Evolutionary conservation across 2,797 vertebrate genomes (phyloP).

Genomic region (Silurus aristotelis): DNA sequence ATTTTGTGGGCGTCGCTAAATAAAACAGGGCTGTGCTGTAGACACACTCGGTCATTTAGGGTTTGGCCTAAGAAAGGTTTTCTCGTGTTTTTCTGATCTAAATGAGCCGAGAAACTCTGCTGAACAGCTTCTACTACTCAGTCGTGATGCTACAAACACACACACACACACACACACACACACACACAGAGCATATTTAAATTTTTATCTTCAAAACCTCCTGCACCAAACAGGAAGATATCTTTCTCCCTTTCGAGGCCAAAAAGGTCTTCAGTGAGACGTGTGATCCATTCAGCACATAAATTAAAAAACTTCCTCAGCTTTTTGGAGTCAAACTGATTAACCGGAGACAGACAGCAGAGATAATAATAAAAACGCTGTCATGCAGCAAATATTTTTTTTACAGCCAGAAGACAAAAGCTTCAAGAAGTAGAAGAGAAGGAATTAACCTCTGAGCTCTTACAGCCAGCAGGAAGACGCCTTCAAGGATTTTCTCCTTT

Average conservation of each 20-base stretch:
- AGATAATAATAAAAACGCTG: slow-evolving; percentile 6
- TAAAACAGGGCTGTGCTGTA: background rate
- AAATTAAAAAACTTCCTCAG: slow-evolving; percentile 18
- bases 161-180: too few species aligned
- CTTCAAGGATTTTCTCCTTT: slow-evolving; percentile 46
- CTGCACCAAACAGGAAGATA: background rate
- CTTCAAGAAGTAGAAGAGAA: slow-evolving; percentile 7
- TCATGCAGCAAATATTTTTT: slow-evolving; percentile 45
- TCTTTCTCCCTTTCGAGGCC: background rate
- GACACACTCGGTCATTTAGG: background rate
- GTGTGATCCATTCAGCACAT: background rate
- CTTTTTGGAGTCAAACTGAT: background rate
- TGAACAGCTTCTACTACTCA: background rate
- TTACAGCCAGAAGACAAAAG: slow-evolving; percentile 37
- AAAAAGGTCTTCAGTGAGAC: background rate
- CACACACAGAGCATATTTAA: background rate
- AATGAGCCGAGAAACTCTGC: too few species aligned
- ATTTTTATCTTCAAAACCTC: background rate
- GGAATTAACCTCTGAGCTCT: slow-evolving; percentile 54
- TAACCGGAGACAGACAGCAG: slow-evolving; percentile 9
- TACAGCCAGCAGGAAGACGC: slow-evolving; percentile 38
- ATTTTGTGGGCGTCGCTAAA: background rate
- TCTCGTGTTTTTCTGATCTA: background rate
- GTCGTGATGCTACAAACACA: background rate
- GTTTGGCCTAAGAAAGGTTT: background rate